Conservation (phyloP, 2,888 invertebrate genomes). For the Campoplex nolae region DNA sequence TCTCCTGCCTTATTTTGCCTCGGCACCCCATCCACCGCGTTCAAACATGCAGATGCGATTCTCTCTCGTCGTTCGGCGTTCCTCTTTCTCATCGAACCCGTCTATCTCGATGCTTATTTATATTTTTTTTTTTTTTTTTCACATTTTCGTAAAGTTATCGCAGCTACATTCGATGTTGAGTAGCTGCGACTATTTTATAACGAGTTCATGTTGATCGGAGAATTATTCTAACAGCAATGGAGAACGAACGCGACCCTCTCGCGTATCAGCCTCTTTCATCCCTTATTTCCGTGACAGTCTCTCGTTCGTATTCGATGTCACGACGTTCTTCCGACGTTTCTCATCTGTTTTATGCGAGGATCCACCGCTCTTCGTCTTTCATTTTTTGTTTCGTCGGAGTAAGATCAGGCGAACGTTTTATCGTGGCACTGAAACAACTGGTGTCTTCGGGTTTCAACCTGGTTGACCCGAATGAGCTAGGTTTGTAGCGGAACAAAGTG, state of each 20-base stretch:
- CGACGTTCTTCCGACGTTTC: constrained; percentile 27
- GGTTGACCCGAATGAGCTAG: background rate
- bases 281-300: constrained; percentile 41
- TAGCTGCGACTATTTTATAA: background rate
- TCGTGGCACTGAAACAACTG: background rate
- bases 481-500: background rate
- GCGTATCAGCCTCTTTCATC: constrained; percentile 13
- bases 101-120: background rate
- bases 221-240: constrained; percentile 11
- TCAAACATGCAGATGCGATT: constrained; percentile 75
- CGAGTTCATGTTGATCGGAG: background rate
- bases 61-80: constrained; percentile 64
- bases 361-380: background rate
- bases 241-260: background rate
- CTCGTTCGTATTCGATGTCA: constrained; percentile 13
- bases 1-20: constrained; percentile 44
- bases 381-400: background rate
- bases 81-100: constrained; percentile 56
- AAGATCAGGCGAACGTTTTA: background rate
- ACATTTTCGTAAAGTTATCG: background rate
- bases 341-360: constrained; percentile 45
- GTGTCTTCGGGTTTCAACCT: constrained; percentile 11
- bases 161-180: background rate
- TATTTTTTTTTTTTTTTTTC: too few relatives aligned
- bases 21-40: constrained; percentile 15